Conservation (phyloP, 2,888 invertebrate genomes). For the Emmelina monodactyla region DNA sequence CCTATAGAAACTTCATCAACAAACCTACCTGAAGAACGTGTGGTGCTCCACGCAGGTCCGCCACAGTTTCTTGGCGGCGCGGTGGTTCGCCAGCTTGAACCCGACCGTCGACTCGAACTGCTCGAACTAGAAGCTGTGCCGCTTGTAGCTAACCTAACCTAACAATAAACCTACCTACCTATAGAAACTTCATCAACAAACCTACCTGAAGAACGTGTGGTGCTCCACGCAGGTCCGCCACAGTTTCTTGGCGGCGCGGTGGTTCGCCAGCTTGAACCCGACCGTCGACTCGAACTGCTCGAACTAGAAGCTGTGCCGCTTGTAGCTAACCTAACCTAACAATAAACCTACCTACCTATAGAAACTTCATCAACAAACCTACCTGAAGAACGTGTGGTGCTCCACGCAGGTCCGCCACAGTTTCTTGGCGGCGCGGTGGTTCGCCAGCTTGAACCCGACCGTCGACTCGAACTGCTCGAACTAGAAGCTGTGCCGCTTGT, state of each 20-base stretch:
- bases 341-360: no score
- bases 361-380: no score
- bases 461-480: slow-evolving; percentile 97
- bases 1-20: no score
- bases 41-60: slow-evolving; percentile 99
- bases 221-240: slow-evolving; percentile 99
- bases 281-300: slow-evolving; percentile 97
- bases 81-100: slow-evolving; percentile 93
- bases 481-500: slow-evolving; percentile 97
- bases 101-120: slow-evolving; percentile 96
- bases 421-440: slow-evolving; percentile 95
- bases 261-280: slow-evolving; percentile 94
- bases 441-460: slow-evolving; percentile 93
- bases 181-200: no score
- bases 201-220: slow-evolving; percentile 95
- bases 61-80: slow-evolving; percentile 97
- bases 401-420: slow-evolving; percentile 99
- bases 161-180: no score
- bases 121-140: slow-evolving; percentile 98
- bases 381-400: slow-evolving; percentile 99
- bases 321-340: slow-evolving; percentile 99
- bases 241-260: slow-evolving; percentile 94
- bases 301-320: slow-evolving; percentile 97
- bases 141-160: slow-evolving; percentile 98
- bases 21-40: slow-evolving; percentile 88